phyloP scores from a whole-genome alignment of 1,140 invertebrate species.

The Drosophila obscura region DNA sequence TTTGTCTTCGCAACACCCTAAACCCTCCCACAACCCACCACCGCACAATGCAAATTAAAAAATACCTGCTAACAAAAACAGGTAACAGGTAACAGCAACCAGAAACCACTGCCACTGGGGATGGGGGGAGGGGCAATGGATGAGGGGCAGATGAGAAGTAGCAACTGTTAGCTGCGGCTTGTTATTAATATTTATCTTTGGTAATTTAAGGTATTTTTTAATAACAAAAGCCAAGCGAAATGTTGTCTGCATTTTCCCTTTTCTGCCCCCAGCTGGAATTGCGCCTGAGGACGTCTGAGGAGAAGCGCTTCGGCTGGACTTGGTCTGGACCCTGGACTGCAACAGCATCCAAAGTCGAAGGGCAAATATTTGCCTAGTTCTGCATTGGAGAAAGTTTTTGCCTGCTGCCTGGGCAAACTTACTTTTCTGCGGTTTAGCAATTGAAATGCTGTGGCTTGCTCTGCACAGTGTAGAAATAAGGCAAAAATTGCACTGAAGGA shows the following conservation, averaged over 20 bases:
- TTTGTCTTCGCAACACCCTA: constrained; percentile 39
- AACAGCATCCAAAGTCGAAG: constrained; percentile 56
- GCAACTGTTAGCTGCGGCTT: constrained; percentile 66
- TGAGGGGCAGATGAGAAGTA: constrained; percentile 19
- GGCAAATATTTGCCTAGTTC: constrained; percentile 74
- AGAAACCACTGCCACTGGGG: constrained; percentile 21
- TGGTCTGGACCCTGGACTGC: constrained; percentile 43
- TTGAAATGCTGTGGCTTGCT: constrained; percentile 52
- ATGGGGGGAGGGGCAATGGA: not conserved
- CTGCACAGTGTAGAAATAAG: constrained; percentile 18
- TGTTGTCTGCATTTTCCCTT: constrained; percentile 65
- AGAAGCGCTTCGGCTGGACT: constrained; percentile 27
- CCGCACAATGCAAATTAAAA: constrained; percentile 73
- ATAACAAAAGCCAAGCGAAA: constrained; percentile 73
- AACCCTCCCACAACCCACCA: not conserved
- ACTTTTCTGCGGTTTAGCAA: constrained; percentile 63
- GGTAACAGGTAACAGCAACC: constrained; percentile 29
- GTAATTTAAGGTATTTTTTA: constrained; percentile 83
- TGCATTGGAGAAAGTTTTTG: constrained; percentile 63
- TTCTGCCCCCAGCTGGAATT: constrained; percentile 46
- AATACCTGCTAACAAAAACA: constrained; percentile 58
- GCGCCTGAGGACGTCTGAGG: constrained; percentile 26
- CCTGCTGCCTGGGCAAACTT: constrained; percentile 50
- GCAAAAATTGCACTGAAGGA: not conserved
- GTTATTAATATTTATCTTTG: constrained; percentile 82